Percentiles rank a stretch among this genome's conserved stretches.
These are phyloP conservation scores for Triplophysa yarkandensis DNA, from an alignment of 2,797 vertebrate species.

Conservation along the genomic window DNA sequence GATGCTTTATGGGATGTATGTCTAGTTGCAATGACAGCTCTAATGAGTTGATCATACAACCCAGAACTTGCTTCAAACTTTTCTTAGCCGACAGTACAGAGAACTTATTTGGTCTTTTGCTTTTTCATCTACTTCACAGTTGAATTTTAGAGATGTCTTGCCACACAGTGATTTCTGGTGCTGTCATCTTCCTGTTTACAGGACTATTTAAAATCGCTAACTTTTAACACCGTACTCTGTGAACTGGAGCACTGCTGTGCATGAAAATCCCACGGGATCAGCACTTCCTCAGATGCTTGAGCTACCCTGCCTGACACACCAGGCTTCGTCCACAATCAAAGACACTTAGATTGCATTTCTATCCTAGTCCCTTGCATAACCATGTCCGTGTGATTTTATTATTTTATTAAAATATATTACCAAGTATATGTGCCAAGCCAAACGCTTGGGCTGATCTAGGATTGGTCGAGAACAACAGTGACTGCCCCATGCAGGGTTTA, in stretches of 20 bases:
- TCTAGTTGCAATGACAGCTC: too few species aligned
- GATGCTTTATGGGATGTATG: too few species aligned
- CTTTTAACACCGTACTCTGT: neutral
- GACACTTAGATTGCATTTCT: constrained; percentile 20
- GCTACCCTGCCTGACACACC: neutral
- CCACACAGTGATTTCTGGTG: neutral
- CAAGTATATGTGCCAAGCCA: neutral
- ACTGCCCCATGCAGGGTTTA: neutral
- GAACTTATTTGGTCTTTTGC: neutral
- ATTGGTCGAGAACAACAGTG: neutral
- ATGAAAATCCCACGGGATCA: neutral
- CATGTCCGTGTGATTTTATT: neutral
- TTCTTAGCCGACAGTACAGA: neutral
- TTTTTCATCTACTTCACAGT: neutral
- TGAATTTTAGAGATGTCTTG: neutral
- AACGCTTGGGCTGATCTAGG: neutral
- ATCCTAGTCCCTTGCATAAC: neutral
- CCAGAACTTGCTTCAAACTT: too few species aligned
- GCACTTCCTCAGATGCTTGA: constrained; percentile 15
- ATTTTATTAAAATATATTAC: neutral
- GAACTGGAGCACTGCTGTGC: neutral
- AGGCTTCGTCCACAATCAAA: neutral
- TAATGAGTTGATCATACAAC: too few species aligned
- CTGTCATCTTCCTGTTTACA: neutral
- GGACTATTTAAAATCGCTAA: neutral